phyloP scores from a whole-genome alignment of 2,113 vertebrate species.

The Illadopsis cleaveri region DNA sequence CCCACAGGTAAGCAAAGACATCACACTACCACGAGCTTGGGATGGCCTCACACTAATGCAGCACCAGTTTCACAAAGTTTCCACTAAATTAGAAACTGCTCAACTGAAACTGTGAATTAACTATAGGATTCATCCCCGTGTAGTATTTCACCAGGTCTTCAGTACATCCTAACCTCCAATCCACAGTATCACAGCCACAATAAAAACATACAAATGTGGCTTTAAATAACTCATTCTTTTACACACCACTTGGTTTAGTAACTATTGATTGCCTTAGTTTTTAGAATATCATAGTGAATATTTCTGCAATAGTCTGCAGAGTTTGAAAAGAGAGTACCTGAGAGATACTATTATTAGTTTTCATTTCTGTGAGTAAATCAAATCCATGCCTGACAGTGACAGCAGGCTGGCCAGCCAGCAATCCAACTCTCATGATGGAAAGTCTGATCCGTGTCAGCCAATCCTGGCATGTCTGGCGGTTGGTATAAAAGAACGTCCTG shows the following conservation, averaged over 20 bases:
- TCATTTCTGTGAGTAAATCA: constrained; percentile 94
- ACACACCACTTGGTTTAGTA: background rate
- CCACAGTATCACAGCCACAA: background rate
- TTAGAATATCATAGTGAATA: background rate
- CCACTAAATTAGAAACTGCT: background rate
- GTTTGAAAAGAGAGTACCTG: constrained; percentile 74
- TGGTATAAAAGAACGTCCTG: constrained; percentile 96
- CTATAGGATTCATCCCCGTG: background rate
- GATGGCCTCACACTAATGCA: background rate
- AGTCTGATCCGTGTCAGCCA: constrained; percentile 96
- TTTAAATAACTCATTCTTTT: background rate
- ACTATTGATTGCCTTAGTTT: background rate
- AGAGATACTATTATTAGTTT: constrained; percentile 80
- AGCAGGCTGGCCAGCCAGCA: constrained; percentile 95
- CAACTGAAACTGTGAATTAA: background rate
- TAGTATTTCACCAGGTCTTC: background rate
- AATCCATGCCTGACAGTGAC: constrained; percentile 96
- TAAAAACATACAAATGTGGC: background rate
- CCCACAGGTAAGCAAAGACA: background rate
- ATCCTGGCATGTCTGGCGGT: constrained; percentile 97
- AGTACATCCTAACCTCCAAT: background rate
- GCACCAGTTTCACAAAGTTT: background rate
- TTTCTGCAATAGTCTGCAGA: background rate
- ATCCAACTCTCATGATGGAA: constrained; percentile 94
- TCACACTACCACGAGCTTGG: background rate